Evolutionary conservation across 2,113 vertebrate species (phyloP).

Genomic region (Tachycineta bicolor): DNA sequence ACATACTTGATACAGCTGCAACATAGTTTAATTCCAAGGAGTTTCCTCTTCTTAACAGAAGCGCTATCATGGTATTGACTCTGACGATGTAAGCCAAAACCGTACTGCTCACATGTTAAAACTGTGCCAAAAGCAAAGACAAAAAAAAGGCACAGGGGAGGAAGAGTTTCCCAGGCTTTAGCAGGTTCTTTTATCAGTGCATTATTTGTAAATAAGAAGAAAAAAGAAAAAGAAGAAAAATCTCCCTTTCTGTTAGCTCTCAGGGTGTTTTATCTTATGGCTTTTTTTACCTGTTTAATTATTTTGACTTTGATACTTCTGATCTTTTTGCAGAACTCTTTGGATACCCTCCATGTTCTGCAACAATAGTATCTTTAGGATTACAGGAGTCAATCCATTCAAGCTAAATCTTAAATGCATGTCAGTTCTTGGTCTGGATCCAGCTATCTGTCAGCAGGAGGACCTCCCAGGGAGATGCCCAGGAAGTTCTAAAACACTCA

Average conservation of each 20-base stretch:
- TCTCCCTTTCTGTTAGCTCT: neutral
- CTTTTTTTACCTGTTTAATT: neutral
- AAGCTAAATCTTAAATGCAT: neutral
- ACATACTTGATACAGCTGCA: slow-evolving; percentile 35
- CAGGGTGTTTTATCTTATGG: neutral
- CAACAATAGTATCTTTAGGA: neutral
- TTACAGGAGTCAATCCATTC: neutral
- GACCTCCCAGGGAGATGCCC: neutral
- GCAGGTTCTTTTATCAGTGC: neutral
- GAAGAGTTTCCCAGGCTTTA: neutral
- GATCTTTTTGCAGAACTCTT: neutral
- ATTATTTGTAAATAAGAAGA: neutral
- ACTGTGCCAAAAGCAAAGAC: slow-evolving; percentile 23
- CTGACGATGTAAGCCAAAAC: neutral
- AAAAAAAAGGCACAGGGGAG: neutral
- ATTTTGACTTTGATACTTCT: neutral
- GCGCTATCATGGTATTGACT: neutral
- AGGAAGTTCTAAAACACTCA: neutral
- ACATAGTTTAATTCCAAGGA: slow-evolving; percentile 10
- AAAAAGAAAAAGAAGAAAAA: neutral
- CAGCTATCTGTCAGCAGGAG: neutral
- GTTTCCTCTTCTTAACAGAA: slow-evolving; percentile 37
- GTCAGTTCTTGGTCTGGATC: neutral
- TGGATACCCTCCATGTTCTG: neutral
- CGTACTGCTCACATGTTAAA: neutral